Base-by-base conservation (phyloP, 2,888 invertebrate genomes). In the Drosophila ezoana region DNA sequence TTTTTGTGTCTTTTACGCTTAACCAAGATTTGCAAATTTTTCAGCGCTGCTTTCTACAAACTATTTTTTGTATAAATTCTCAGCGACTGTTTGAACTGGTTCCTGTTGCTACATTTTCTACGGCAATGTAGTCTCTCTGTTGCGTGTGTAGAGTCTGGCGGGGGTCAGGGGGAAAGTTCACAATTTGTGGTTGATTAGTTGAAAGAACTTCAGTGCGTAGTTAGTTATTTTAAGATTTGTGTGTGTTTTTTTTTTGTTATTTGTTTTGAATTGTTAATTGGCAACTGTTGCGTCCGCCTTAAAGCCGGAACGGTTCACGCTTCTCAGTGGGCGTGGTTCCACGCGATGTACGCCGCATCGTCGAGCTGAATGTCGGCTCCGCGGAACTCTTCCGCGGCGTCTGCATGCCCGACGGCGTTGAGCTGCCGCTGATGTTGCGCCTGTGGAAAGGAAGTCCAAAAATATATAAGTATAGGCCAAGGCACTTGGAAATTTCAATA, bases 271-370 rank as follows among this genome's bases (percentile, higher is more conserved):
- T 54, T 73, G 66, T 59, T 64, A 67, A 76, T 78, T 86, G 81
- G 81, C 81, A 81, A 65, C 62, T 66, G 44, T 52, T 66, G 66
- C 49, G 13, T 40, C 44, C 73, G 73, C 44, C 93, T 93, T 95
- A 96, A 78, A 96, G 94, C 93, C 95, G 94, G 93, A 96, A 96
- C 84, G 96, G 96, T 93, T 95, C 95, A 89, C 95, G 94, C 92
- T 92, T 92, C 67, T 91, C 91, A 35, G 91, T 91, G 49, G 92
- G 92, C 59, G 92, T 92, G 51, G 92, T 90, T 28, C 92, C 92
- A 32, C 92, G 91, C 47, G 91, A 89, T 77, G 91, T 91, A 61
- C 92, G 89, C 51, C 91, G 87, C 85, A 91, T 85, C 23, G 90
- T 89, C 48, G 89, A 90, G 69, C 90, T 90, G 64, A 90, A 86